Percentiles rank a stretch among this genome's conserved stretches.
These are phyloP conservation scores for Sphyrna mokarran DNA, from an alignment of 2,113 vertebrate genomes.

Conservation along the genomic window DNA sequence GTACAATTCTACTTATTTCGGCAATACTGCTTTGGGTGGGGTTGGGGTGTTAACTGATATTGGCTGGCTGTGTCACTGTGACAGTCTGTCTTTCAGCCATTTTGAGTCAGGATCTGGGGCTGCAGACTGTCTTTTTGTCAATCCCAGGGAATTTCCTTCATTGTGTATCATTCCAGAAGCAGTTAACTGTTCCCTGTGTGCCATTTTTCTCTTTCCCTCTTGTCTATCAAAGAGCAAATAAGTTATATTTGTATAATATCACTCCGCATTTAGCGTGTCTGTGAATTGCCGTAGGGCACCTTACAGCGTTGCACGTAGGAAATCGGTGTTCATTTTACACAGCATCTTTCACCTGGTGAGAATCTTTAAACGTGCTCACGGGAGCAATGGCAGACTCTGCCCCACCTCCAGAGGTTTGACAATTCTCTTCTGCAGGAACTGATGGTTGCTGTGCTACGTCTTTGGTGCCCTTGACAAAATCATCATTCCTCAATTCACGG, in stretches of 20 bases:
- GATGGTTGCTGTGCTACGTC: background rate
- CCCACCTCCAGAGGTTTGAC: background rate
- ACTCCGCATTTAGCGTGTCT: background rate
- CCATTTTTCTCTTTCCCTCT: background rate
- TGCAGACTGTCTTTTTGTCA: background rate
- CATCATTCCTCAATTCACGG: background rate
- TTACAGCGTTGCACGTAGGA: background rate
- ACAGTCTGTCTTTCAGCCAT: background rate
- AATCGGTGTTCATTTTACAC: background rate
- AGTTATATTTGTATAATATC: background rate
- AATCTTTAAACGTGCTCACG: background rate
- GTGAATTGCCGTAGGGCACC: background rate
- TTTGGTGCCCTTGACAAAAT: background rate
- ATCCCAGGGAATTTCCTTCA: background rate
- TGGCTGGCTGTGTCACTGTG: background rate
- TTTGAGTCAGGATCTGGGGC: background rate
- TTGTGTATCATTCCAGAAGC: background rate
- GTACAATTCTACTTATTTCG: background rate
- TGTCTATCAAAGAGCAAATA: background rate
- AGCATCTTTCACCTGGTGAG: background rate
- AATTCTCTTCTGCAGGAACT: background rate
- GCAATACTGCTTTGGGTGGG: background rate
- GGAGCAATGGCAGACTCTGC: background rate
- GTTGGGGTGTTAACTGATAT: background rate
- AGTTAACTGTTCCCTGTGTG: background rate